These are phyloP conservation scores for Lasioglossum zephyrum DNA, from an alignment of 2,888 invertebrate genomes.

Conservation along the genomic window DNA sequence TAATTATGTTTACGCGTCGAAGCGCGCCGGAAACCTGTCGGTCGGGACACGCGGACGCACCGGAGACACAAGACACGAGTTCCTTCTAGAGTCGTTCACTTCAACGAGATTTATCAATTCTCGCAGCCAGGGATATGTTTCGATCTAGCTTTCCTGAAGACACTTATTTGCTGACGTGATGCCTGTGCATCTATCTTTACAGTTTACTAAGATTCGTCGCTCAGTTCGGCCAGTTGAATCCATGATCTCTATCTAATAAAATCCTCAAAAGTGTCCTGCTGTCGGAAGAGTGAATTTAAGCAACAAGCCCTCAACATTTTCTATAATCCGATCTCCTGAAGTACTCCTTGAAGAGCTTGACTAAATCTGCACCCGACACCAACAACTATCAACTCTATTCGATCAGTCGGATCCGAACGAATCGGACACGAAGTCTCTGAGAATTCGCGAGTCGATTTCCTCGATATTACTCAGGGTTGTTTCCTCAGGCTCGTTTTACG, in stretches of 20 bases:
- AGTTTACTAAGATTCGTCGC: no score
- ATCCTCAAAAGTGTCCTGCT: not conserved
- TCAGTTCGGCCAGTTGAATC: not conserved
- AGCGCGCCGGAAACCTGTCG: not conserved
- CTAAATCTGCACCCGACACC: not conserved
- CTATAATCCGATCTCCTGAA: not conserved
- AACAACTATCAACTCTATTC: not conserved
- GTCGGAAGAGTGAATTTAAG: not conserved
- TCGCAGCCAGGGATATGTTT: not conserved
- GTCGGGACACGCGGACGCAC: not conserved
- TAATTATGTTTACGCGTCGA: constrained; percentile 43
- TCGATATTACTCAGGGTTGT: not conserved
- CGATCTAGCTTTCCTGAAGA: not conserved
- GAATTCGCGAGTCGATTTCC: not conserved
- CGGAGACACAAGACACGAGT: not conserved
- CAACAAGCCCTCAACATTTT: not conserved
- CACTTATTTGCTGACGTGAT: not conserved
- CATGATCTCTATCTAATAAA: not conserved
- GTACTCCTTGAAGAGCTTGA: not conserved
- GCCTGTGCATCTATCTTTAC: not conserved
- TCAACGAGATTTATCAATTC: not conserved
- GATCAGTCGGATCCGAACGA: not conserved
- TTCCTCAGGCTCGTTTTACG: not conserved
- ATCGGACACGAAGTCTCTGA: not conserved
- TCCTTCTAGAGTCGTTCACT: not conserved